These are phyloP conservation scores for Sparidentex hasta DNA, from an alignment of 2,797 vertebrate genomes.

Conservation along the genomic window DNA sequence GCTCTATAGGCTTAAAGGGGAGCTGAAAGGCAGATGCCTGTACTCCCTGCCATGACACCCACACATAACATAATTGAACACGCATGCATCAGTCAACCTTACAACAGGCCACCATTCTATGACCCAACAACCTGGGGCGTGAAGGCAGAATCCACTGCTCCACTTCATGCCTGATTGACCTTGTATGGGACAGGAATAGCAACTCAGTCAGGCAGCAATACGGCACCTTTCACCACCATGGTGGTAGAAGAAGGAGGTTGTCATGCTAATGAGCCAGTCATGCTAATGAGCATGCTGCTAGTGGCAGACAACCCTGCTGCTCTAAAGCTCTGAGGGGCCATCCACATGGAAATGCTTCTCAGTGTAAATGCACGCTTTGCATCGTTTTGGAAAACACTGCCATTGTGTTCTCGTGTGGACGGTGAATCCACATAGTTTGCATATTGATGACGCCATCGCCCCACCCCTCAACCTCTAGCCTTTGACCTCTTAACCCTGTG, in stretches of 20 bases:
- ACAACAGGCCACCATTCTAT: conserved; percentile 22
- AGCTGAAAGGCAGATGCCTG: background rate
- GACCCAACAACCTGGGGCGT: background rate
- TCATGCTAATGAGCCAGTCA: conserved; percentile 26
- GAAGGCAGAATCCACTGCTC: conserved; percentile 3
- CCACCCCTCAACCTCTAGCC: no score
- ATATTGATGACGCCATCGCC: no score
- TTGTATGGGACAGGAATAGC: conserved; percentile 33
- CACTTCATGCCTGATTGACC: conserved; percentile 45
- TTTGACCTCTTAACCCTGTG: no score
- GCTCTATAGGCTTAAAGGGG: background rate
- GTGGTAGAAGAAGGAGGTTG: background rate
- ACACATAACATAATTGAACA: conserved; percentile 9
- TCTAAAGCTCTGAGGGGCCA: background rate
- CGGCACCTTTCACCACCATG: conserved; percentile 3
- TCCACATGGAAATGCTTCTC: no score
- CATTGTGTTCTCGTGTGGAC: no score
- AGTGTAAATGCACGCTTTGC: no score
- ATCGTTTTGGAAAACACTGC: no score
- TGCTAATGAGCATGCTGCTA: conserved; percentile 29
- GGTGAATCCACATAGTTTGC: no score
- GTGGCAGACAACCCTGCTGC: conserved; percentile 4
- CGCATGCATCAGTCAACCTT: conserved; percentile 20
- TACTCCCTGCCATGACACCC: background rate
- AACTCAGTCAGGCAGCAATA: conserved; percentile 27